Evolutionary conservation across 2,113 vertebrate species (phyloP).

Genomic region (Myotis yumanensis): DNA sequence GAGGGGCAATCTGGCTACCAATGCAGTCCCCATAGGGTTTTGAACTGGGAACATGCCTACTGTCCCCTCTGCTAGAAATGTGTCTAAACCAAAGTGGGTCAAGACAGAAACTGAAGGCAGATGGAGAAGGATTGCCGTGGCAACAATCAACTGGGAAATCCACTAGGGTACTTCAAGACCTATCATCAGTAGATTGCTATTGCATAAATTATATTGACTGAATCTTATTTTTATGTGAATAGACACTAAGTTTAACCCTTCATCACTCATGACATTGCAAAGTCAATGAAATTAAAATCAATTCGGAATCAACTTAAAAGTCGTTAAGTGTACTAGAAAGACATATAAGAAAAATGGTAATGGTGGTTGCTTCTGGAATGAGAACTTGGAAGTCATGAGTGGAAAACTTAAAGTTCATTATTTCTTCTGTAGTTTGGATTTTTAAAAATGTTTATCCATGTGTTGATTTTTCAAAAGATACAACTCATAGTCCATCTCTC

Average conservation of each 20-base stretch:
- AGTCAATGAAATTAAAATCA: conserved; percentile 46
- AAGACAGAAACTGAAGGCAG: conserved; percentile 61
- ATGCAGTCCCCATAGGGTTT: neutral
- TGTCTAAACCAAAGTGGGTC: conserved; percentile 65
- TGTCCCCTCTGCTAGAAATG: conserved; percentile 38
- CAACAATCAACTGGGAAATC: conserved; percentile 64
- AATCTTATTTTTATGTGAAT: conserved; percentile 44
- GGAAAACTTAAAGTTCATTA: conserved; percentile 49
- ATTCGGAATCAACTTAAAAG: conserved; percentile 44
- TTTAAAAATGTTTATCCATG: neutral
- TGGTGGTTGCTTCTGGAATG: conserved; percentile 5
- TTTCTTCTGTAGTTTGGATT: neutral
- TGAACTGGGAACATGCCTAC: conserved; percentile 43
- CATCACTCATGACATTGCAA: conserved; percentile 12
- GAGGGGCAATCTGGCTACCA: neutral
- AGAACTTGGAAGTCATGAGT: neutral
- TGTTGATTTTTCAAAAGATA: conserved; percentile 45
- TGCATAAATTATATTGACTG: conserved; percentile 45
- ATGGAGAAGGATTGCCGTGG: conserved; percentile 63
- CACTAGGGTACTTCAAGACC: conserved; percentile 58
- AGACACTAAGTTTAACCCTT: conserved; percentile 59
- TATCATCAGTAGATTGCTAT: conserved; percentile 52
- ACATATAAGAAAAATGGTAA: conserved; percentile 17
- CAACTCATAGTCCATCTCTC: neutral
- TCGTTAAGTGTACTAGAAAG: conserved; percentile 26